phyloP scores from a whole-genome alignment of 2,888 invertebrate genomes.

The Diloba caeruleocephala region DNA sequence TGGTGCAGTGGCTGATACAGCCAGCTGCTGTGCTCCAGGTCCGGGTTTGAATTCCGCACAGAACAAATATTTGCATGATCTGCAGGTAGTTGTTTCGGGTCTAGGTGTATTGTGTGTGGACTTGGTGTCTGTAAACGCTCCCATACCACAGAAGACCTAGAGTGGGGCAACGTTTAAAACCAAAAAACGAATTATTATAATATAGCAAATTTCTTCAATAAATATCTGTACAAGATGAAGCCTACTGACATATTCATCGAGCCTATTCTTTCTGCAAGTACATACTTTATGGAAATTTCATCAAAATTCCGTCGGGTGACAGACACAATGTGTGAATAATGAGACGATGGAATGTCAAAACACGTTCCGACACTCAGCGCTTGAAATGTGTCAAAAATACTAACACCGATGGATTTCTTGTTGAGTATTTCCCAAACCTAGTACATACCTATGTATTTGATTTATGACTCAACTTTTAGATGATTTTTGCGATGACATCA shows the following conservation, averaged over 20 bases:
- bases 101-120: too few relatives aligned
- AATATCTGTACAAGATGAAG: conserved; percentile 15
- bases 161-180: too few relatives aligned
- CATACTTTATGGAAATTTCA: conserved; percentile 11
- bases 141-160: too few relatives aligned
- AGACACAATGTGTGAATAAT: too few relatives aligned
- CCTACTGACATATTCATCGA: conserved; percentile 17
- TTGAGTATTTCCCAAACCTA: not conserved
- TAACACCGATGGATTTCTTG: not conserved
- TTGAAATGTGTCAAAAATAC: conserved; percentile 15
- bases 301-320: conserved; percentile 1
- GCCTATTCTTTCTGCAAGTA: conserved; percentile 20
- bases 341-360: conserved; percentile 10
- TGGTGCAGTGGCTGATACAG: too few relatives aligned
- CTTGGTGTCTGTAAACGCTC: too few relatives aligned
- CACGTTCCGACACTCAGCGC: conserved; percentile 7
- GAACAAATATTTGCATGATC: too few relatives aligned
- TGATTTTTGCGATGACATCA: conserved; percentile 10
- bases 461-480: conserved; percentile 29
- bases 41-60: too few relatives aligned
- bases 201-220: conserved; percentile 19
- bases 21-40: too few relatives aligned
- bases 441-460: too few relatives aligned
- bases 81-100: too few relatives aligned
- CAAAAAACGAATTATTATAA: too few relatives aligned